These are phyloP conservation scores for Margarornis squamiger DNA, from an alignment of 2,797 vertebrate species.

Conservation along the genomic window DNA sequence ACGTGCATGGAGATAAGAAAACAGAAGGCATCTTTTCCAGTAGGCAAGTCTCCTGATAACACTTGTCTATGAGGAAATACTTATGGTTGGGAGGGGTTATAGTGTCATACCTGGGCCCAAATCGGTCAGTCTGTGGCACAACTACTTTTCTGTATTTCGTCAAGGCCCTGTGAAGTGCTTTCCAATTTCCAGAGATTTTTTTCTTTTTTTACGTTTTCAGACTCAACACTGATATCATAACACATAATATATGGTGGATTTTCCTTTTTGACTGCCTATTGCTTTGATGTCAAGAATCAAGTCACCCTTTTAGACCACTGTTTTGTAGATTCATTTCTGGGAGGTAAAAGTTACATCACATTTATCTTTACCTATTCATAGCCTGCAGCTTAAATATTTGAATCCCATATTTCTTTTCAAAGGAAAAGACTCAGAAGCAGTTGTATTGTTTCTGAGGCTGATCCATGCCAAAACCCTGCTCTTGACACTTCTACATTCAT, in stretches of 20 bases:
- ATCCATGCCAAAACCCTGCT: rapidly evolving
- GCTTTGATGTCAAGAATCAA: not conserved
- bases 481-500: not conserved
- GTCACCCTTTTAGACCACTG: not conserved
- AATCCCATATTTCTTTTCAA: not conserved
- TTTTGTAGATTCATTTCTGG: not conserved
- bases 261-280: not conserved
- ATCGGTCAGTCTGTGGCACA: not conserved
- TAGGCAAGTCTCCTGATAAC: not conserved
- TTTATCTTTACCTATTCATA: not conserved
- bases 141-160: not conserved
- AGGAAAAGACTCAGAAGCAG: not conserved
- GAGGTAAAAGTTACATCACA: not conserved
- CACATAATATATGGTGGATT: not conserved
- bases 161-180: not conserved
- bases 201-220: not conserved
- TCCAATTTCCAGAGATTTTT: not conserved
- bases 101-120: not conserved
- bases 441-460: not conserved
- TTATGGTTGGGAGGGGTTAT: not conserved
- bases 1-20: not conserved
- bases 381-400: not conserved
- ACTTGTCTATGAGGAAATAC: not conserved
- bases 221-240: not conserved
- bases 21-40: not conserved